These are phyloP conservation scores for Julus scandinavius DNA, from an alignment of 2,888 invertebrate genomes.

Conservation along the genomic window DNA sequence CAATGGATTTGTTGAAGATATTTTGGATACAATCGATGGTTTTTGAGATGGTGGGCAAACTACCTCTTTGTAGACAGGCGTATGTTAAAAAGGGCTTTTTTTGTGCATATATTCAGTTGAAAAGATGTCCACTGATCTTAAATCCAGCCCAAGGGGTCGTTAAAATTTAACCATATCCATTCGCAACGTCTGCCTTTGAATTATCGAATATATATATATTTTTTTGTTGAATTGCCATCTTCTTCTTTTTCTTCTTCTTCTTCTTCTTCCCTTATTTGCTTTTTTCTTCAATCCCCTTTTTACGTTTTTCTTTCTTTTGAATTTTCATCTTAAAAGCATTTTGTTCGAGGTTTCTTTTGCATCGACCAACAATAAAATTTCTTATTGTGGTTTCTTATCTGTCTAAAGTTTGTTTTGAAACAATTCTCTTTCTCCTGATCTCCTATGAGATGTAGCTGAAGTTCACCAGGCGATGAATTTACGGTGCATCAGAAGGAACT, in stretches of 20 bases:
- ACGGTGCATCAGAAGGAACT: not conserved
- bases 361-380: slow-evolving; percentile 16
- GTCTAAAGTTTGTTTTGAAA: slow-evolving; percentile 23
- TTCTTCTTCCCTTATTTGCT: slow-evolving; percentile 20
- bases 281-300: not conserved
- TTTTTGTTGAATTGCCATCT: no score
- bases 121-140: slow-evolving; percentile 17
- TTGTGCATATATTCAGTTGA: not conserved
- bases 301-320: not conserved
- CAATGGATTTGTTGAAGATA: no score
- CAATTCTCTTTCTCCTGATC: slow-evolving; percentile 23
- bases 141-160: slow-evolving; percentile 29
- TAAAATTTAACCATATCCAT: not conserved
- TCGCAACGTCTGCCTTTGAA: slow-evolving; percentile 23
- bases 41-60: no score
- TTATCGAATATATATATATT: not conserved
- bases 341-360: slow-evolving; percentile 17
- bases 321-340: slow-evolving; percentile 39
- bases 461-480: not conserved
- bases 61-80: no score
- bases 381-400: slow-evolving; percentile 20
- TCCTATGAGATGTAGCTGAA: slow-evolving; percentile 30
- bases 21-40: no score
- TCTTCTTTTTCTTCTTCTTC: not conserved
- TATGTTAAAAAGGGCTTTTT: not conserved